A percentile compares a stretch with the other conserved stretches of the same genome.
These are phyloP conservation scores for Callipepla californica DNA, from an alignment of 2,113 vertebrate species.

Conservation along the genomic window DNA sequence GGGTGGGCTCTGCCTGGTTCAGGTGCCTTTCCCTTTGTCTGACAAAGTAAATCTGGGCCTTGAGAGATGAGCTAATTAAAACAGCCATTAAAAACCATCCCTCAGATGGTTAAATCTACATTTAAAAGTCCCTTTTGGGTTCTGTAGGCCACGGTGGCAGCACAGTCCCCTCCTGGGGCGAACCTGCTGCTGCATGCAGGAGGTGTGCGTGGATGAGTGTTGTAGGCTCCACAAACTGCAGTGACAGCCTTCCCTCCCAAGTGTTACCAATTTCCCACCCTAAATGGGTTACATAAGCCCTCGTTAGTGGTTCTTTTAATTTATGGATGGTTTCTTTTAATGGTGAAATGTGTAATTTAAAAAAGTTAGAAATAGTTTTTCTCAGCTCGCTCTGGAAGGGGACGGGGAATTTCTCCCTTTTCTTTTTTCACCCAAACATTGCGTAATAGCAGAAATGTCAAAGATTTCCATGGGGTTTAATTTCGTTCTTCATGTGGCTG, in stretches of 20 bases:
- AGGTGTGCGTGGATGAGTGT: slow-evolving; percentile 72
- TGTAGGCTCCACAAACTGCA: slow-evolving; percentile 73
- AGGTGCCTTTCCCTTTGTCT: too few relatives aligned
- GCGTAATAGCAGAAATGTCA: slow-evolving; percentile 82
- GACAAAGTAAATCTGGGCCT: not conserved
- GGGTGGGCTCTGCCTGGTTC: not conserved
- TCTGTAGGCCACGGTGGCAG: not conserved
- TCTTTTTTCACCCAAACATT: slow-evolving; percentile 80
- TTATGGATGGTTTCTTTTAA: slow-evolving; percentile 63
- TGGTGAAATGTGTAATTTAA: slow-evolving; percentile 78
- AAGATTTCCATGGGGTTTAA: slow-evolving; percentile 78
- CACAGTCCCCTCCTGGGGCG: too few relatives aligned
- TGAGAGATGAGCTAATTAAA: not conserved
- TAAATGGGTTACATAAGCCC: slow-evolving; percentile 82
- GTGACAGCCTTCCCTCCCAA: slow-evolving; percentile 76
- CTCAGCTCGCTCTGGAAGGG: slow-evolving; percentile 74
- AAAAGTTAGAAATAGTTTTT: slow-evolving; percentile 82
- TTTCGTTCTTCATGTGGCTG: slow-evolving; percentile 80
- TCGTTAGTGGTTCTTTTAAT: slow-evolving; percentile 75
- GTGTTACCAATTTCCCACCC: slow-evolving; percentile 82
- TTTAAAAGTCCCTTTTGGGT: not conserved
- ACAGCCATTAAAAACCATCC: not conserved
- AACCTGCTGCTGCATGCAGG: too few relatives aligned
- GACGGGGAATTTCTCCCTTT: slow-evolving; percentile 59
- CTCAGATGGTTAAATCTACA: not conserved